Conservation (phyloP, 2,888 invertebrate genomes). For the Melanotus villosus region DNA sequence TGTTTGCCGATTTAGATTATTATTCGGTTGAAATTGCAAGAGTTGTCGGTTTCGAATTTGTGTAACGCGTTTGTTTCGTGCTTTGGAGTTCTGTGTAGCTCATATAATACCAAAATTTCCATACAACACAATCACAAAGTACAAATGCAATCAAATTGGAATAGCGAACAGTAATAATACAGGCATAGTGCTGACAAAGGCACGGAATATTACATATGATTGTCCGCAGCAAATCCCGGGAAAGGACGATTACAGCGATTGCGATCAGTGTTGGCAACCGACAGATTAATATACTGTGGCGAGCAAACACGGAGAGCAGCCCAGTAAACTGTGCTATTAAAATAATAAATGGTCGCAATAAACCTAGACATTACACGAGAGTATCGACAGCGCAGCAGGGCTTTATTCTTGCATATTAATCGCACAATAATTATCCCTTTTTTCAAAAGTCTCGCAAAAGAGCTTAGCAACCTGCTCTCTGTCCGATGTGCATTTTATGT, state of each 20-base stretch:
- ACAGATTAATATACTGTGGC: slow-evolving; percentile 58
- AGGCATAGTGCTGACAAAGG: slow-evolving; percentile 57
- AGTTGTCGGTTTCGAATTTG: slow-evolving; percentile 27
- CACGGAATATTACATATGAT: slow-evolving; percentile 56
- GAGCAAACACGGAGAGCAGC: slow-evolving; percentile 60
- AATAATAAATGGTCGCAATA: slow-evolving; percentile 66
- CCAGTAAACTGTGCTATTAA: slow-evolving; percentile 65
- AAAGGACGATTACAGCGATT: slow-evolving; percentile 58
- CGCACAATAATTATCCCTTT: slow-evolving; percentile 63
- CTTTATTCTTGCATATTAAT: slow-evolving; percentile 65
- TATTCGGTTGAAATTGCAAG: slow-evolving; percentile 19
- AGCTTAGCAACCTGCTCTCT: slow-evolving; percentile 21
- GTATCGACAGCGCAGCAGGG: slow-evolving; percentile 64
- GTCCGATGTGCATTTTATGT: slow-evolving; percentile 30
- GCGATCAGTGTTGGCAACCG: slow-evolving; percentile 52
- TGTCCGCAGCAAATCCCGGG: slow-evolving; percentile 61
- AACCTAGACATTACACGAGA: slow-evolving; percentile 65
- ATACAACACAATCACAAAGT: slow-evolving; percentile 50
- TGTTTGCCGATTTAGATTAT: slow-evolving; percentile 8
- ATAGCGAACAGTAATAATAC: slow-evolving; percentile 55
- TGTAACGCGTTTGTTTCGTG: slow-evolving; percentile 30
- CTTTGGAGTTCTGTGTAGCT: slow-evolving; percentile 9
- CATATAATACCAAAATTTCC: slow-evolving; percentile 42
- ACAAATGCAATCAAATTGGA: slow-evolving; percentile 58
- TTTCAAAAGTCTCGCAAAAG: slow-evolving; percentile 40